phyloP scores from a whole-genome alignment of 1,140 invertebrate species.

The Pomacea maculata region DNA sequence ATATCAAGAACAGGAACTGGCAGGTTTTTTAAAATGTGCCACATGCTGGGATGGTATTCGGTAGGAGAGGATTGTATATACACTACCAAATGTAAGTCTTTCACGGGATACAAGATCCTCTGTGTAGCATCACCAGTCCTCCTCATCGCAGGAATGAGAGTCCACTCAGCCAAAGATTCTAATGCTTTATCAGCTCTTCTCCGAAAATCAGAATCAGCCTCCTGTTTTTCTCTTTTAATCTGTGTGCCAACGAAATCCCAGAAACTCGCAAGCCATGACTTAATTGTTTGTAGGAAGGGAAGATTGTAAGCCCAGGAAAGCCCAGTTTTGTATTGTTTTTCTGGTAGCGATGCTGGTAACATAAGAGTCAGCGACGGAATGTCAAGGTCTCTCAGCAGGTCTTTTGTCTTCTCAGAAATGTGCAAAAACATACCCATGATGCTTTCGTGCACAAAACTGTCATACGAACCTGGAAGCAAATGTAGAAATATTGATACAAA shows the following conservation, averaged over 20 bases:
- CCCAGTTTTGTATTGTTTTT: no score
- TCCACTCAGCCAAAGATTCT: neutral
- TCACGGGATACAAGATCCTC: constrained; percentile 1
- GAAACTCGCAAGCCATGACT: no score
- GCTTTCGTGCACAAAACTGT: constrained; percentile 5
- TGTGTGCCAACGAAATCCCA: neutral
- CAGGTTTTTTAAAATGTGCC: neutral
- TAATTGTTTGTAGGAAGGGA: no score
- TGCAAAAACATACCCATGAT: neutral
- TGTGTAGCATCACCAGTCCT: neutral
- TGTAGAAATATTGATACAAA: neutral
- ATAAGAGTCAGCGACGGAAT: neutral
- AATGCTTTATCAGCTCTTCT: constrained; percentile 4
- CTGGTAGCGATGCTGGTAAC: neutral
- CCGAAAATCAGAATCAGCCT: constrained; percentile 28
- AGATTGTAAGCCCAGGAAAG: no score
- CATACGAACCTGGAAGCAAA: neutral
- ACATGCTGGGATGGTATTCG: neutral
- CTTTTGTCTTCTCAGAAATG: no score
- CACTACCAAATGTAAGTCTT: constrained; percentile 1
- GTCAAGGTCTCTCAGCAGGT: neutral
- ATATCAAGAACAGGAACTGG: neutral
- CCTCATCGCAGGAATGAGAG: neutral
- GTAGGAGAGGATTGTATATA: neutral
- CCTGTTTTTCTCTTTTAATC: constrained; percentile 3